Percentiles rank a stretch among this genome's conserved stretches.
phyloP scores from a whole-genome alignment of 2,888 invertebrate species.

The Amitus sp. region DNA sequence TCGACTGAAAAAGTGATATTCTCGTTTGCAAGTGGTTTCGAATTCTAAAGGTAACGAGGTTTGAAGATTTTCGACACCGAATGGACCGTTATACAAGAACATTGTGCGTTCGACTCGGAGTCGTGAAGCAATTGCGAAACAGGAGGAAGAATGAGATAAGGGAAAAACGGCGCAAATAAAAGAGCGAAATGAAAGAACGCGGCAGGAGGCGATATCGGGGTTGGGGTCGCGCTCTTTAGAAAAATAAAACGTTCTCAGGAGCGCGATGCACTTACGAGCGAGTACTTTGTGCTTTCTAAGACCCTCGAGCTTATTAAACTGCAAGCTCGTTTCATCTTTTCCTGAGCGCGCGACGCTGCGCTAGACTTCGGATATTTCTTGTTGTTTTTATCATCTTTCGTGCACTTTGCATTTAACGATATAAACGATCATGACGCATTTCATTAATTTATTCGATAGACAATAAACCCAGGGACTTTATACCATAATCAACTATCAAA shows the following conservation, averaged over 20 bases:
- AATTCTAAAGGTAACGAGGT: constrained; percentile 11
- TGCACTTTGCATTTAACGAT: too few species aligned
- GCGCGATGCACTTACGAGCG: constrained; percentile 35
- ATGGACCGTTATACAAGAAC: constrained; percentile 9
- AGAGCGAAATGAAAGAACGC: constrained; percentile 22
- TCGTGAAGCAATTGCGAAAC: constrained; percentile 12
- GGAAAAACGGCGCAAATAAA: constrained; percentile 25
- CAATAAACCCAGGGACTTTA: too few species aligned
- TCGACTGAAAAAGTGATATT: neutral
- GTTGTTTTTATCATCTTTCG: neutral
- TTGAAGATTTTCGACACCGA: constrained; percentile 23
- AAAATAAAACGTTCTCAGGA: constrained; percentile 33
- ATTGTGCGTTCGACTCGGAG: constrained; percentile 12
- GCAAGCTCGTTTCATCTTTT: constrained; percentile 44
- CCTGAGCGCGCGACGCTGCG: constrained; percentile 35
- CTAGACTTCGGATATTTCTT: constrained; percentile 19
- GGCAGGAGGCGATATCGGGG: constrained; percentile 7
- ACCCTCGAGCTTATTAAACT: constrained; percentile 48
- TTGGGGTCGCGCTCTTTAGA: constrained; percentile 22
- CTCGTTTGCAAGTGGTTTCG: neutral
- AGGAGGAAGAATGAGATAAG: constrained; percentile 9
- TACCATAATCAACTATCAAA: too few species aligned
- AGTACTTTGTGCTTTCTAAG: constrained; percentile 36
- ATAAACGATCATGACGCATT: too few species aligned
- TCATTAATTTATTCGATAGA: too few species aligned